A percentile compares a stretch with the other conserved stretches of the same genome.
Conservation (phyloP, 2,797 vertebrate species). For the Tolypeutes matacus region DNA sequence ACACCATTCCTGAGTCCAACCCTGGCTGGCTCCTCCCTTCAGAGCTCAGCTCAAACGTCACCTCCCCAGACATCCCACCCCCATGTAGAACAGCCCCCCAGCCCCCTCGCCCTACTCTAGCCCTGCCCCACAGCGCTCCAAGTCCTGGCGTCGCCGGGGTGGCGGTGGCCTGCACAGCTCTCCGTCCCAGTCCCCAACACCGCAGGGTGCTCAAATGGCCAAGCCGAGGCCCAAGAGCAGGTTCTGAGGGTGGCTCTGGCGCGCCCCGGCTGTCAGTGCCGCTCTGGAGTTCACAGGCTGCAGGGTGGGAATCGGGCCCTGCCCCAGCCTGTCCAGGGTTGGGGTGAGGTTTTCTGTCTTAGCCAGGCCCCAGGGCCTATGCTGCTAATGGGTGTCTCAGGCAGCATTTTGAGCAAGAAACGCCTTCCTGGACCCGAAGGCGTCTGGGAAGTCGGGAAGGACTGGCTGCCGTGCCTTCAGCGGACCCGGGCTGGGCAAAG, state of each 20-base stretch:
- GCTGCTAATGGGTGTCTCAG: background rate
- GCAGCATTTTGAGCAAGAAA: background rate
- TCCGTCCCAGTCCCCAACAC: too few relatives aligned
- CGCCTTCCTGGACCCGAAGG: background rate
- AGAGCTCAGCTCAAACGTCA: background rate
- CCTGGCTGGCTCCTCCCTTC: background rate
- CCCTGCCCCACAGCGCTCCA: accelerated
- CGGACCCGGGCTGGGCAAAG: background rate
- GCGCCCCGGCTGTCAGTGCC: background rate
- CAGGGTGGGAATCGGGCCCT: background rate
- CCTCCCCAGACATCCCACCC: background rate
- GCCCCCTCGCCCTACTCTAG: background rate
- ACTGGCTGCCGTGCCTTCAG: background rate
- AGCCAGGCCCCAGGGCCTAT: background rate
- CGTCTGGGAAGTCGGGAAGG: background rate
- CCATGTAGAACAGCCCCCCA: too few relatives aligned
- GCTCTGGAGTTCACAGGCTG: background rate
- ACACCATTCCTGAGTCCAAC: background rate
- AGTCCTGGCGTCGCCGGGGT: accelerated
- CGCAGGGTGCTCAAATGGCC: too few relatives aligned
- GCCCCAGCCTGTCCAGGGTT: background rate
- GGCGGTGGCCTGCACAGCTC: accelerated
- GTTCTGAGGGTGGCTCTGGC: background rate
- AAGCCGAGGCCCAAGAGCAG: background rate
- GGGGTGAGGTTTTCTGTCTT: background rate